phyloP scores from a whole-genome alignment of 2,797 vertebrate genomes.

The Perodicticus potto region DNA sequence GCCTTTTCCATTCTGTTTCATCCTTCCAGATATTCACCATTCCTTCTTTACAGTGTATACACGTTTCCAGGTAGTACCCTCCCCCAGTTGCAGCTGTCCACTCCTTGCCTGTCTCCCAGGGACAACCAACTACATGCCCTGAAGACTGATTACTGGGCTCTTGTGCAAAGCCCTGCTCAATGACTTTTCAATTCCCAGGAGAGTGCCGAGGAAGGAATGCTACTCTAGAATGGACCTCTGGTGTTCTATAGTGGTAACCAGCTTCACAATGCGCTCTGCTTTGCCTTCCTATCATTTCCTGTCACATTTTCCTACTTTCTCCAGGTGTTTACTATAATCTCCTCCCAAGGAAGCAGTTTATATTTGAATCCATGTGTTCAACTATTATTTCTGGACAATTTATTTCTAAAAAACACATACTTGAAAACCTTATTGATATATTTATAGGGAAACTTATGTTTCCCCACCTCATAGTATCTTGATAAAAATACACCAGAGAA shows the following conservation, averaged over 20 bases:
- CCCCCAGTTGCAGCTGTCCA: background rate
- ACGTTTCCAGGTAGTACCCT: background rate
- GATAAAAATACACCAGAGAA: background rate
- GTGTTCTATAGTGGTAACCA: background rate
- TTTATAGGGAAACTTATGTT: background rate
- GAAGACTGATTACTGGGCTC: background rate
- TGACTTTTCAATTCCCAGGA: background rate
- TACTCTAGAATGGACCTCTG: background rate
- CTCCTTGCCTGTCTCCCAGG: rapidly evolving
- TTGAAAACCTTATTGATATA: background rate
- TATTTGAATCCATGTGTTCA: background rate
- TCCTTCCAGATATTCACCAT: background rate
- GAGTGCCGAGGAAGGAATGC: background rate
- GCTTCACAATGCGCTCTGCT: background rate
- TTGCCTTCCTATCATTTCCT: background rate
- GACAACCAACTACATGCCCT: background rate
- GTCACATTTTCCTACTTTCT: background rate
- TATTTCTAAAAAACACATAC: background rate
- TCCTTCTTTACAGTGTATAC: background rate
- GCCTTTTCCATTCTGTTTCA: background rate
- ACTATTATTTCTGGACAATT: background rate
- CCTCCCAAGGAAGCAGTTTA: background rate
- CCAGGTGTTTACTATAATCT: background rate
- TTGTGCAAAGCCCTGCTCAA: background rate
- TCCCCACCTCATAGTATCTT: background rate